Conservation (phyloP, 2,797 vertebrate species). For the Cichlasoma orientale region DNA sequence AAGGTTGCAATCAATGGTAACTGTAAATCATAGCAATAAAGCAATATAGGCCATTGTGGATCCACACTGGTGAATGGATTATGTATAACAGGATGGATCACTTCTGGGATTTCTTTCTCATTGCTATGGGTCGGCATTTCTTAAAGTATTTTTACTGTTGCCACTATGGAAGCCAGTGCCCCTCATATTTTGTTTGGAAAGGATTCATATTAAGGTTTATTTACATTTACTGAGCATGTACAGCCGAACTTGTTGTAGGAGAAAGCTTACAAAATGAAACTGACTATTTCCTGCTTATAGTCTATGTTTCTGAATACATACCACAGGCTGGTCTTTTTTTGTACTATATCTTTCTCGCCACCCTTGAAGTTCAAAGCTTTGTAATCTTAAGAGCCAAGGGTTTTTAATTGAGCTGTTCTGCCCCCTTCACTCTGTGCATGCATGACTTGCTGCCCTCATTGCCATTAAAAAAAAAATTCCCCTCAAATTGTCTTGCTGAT, state of each 20-base stretch:
- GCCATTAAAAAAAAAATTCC: background rate
- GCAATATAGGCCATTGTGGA: background rate
- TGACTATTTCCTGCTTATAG: background rate
- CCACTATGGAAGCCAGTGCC: background rate
- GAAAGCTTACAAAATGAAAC: background rate
- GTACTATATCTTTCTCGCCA: background rate
- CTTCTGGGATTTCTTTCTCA: background rate
- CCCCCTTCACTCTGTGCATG: conserved; percentile 24
- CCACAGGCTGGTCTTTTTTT: background rate
- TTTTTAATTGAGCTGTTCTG: background rate
- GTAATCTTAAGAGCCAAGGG: background rate
- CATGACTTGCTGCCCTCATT: conserved; percentile 23
- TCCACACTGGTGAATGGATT: conserved; percentile 24
- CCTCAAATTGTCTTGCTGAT: conserved; percentile 12
- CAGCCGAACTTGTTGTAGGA: background rate
- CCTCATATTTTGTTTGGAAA: background rate
- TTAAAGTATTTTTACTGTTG: background rate
- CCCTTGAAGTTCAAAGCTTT: background rate
- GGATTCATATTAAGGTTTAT: background rate
- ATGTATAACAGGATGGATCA: background rate
- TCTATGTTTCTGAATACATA: background rate
- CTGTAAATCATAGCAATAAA: background rate
- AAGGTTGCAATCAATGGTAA: conserved; percentile 16
- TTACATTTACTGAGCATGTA: background rate
- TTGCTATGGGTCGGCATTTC: background rate